phyloP scores from a whole-genome alignment of 2,113 vertebrate genomes.

The Anser brachyrhynchus region DNA sequence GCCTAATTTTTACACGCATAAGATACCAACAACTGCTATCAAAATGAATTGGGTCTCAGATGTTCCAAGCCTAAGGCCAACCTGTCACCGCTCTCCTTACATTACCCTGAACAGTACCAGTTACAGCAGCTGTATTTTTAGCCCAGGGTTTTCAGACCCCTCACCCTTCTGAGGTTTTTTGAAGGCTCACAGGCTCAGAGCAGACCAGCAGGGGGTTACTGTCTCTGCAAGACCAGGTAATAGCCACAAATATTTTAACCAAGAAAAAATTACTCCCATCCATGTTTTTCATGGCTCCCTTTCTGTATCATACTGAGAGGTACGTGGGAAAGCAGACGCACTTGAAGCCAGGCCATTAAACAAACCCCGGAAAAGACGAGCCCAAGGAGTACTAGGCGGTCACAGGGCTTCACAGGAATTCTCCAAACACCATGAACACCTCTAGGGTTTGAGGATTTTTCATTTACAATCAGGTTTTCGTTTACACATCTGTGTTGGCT shows the following conservation, averaged over 20 bases:
- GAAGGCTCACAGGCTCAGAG: neutral
- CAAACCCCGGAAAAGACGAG: neutral
- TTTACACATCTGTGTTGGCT: fast-evolving
- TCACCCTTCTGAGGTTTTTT: neutral
- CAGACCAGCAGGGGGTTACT: neutral
- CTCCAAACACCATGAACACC: neutral
- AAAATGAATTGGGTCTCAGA: neutral
- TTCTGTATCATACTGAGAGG: neutral
- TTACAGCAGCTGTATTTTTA: neutral
- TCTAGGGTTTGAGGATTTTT: neutral
- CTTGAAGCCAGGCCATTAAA: neutral
- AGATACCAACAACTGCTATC: neutral
- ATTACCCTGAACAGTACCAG: neutral
- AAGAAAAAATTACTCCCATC: neutral
- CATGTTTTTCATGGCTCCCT: neutral
- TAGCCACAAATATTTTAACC: neutral
- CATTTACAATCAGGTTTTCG: neutral
- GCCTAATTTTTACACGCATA: neutral
- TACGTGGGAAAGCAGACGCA: neutral
- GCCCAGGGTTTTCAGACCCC: neutral
- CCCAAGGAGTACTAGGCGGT: neutral
- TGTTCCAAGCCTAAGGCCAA: neutral
- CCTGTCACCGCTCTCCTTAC: neutral
- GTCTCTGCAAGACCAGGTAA: neutral
- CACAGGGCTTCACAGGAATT: neutral